Base-by-base conservation (phyloP, 1,140 invertebrate genomes). In the Nomia melanderi region DNA sequence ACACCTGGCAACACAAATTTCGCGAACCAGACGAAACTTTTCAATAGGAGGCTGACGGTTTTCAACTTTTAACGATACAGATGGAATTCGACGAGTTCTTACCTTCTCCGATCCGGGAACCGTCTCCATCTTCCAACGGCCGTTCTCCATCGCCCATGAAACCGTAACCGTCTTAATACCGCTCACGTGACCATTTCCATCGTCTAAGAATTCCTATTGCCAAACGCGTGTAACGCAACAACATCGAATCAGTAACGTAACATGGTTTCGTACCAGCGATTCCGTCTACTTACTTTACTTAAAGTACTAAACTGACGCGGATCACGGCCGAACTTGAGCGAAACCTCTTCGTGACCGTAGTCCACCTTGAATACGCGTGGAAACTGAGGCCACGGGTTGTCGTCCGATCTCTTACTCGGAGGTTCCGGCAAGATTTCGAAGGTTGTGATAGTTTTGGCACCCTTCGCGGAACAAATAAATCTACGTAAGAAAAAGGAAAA, bases 301-400 rank as follows among this genome's bases (percentile, higher is more conserved):
- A 98, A 94, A 64, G 98, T 98, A 77, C 96, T 97, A 92, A 98
- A 99, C 84, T 97, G 95, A 41, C 99, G 94, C 7, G 99, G 99
- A 93, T 99, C 99, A 50, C 96, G 94, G 9, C 98, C 98, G 93
- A 96, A 97, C 89, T 97, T 97, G 0, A 98, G 66, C 5, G 87
- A 79, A 9, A 98, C 98, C 93, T 99, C 99, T 89, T 99, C 98
- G 88, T 99, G 99, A 0, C 99, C 99, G 90, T 99, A 99, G 91
- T 99, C 99, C 3, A 99, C 96, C 84, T 98, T 96, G 93, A 99
- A 99, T 9, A 99, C 96, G 88, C 97, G 94, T 0, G 99, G 98
- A 95, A 97, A 99, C 87, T 99, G 98, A 33, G 99, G 99, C 99
- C 99, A 99, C 8, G 99, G 99, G 92, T 99, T 99, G 89, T 98